phyloP scores from a whole-genome alignment of 1,140 invertebrate genomes.

The Drosophila aff. region DNA sequence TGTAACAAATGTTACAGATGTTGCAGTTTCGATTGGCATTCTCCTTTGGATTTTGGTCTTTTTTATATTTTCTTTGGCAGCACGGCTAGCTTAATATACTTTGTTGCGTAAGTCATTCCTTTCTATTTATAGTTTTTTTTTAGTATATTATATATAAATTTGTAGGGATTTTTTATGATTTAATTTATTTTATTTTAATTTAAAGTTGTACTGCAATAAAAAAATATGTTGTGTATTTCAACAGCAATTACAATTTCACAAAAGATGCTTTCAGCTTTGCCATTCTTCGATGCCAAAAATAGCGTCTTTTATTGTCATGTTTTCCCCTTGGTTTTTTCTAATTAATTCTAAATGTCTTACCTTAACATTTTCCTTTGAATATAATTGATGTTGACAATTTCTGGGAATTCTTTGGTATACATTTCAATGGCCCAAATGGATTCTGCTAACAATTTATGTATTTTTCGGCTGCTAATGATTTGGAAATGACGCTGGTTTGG shows the following conservation, averaged over 20 bases:
- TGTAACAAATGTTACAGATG: not conserved
- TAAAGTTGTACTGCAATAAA: not conserved
- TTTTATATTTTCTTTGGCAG: not conserved
- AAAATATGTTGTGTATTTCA: not conserved
- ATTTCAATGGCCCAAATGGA: constrained; percentile 3
- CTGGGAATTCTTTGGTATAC: constrained; percentile 5
- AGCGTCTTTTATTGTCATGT: not conserved
- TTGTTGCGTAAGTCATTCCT: not conserved
- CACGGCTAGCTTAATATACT: not conserved
- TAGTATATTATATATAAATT: not conserved
- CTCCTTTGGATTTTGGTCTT: not conserved
- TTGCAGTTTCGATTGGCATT: not conserved
- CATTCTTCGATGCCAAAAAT: not conserved
- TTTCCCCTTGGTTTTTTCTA: constrained; percentile 1
- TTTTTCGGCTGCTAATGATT: constrained; percentile 22
- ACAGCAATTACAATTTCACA: not conserved
- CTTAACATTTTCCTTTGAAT: constrained; percentile 7
- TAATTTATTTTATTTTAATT: not conserved
- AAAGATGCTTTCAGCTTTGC: no score
- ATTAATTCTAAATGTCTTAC: constrained; percentile 6
- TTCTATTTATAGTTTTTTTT: not conserved
- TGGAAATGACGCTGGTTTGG: not conserved
- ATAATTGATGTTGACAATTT: constrained; percentile 5
- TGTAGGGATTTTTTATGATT: not conserved
- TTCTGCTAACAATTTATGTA: not conserved